phyloP scores from a whole-genome alignment of 2,888 invertebrate genomes.

The Nomada flava region DNA sequence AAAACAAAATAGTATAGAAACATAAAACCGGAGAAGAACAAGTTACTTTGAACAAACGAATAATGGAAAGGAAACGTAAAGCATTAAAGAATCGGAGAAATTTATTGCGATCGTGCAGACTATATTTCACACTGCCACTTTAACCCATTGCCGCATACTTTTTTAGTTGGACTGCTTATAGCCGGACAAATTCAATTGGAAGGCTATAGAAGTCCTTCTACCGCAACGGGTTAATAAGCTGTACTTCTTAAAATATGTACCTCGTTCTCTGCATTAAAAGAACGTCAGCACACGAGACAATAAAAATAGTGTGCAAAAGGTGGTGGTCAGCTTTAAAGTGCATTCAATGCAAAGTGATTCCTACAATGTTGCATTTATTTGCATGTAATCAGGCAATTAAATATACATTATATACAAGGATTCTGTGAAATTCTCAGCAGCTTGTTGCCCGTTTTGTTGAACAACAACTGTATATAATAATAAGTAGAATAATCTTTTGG shows the following conservation, averaged over 20 bases:
- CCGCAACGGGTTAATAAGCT: neutral
- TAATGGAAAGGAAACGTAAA: neutral
- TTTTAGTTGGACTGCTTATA: too few relatives aligned
- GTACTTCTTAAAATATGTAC: neutral
- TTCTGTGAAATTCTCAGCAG: conserved; percentile 31
- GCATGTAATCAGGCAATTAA: conserved; percentile 58
- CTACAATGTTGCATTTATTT: conserved; percentile 65
- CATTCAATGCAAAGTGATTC: neutral
- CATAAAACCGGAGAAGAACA: neutral
- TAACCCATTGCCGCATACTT: neutral
- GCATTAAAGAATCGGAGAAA: neutral
- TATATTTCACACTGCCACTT: neutral
- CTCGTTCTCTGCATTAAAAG: neutral
- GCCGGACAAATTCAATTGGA: too few relatives aligned
- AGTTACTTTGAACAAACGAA: neutral
- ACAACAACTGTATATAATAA: conserved; percentile 26
- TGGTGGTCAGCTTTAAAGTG: conserved; percentile 19
- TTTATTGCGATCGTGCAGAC: neutral
- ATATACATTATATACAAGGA: conserved; percentile 75
- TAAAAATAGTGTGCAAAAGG: neutral
- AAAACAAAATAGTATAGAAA: too few relatives aligned
- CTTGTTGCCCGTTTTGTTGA: conserved; percentile 28
- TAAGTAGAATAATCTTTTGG: conserved; percentile 58
- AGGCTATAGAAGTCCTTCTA: too few relatives aligned
- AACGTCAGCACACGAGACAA: neutral